Conservation (phyloP, 2,797 vertebrate genomes). For the Aeoliscus strigatus region DNA sequence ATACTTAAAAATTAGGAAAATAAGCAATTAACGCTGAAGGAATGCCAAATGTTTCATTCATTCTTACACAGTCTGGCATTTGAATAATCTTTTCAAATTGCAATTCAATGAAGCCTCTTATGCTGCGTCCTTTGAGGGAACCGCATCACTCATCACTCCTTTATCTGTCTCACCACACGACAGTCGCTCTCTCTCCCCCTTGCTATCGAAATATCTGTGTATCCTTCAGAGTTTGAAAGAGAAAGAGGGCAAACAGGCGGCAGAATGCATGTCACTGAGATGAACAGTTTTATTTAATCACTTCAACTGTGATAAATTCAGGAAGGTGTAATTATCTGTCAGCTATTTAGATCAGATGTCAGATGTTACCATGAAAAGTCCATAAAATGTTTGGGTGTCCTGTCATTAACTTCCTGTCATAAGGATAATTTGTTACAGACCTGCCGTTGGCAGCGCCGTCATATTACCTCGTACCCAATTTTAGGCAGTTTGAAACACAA, state of each 20-base stretch:
- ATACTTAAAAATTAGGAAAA: conserved; percentile 25
- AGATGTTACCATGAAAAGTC: conserved; percentile 7
- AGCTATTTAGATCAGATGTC: conserved; percentile 17
- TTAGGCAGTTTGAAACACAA: conserved; percentile 12
- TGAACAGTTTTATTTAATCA: conserved; percentile 25
- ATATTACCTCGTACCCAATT: conserved; percentile 11
- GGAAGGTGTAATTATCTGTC: conserved; percentile 20
- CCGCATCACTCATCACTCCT: conserved; percentile 44
- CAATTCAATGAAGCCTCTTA: conserved; percentile 49
- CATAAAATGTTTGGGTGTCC: conserved; percentile 24
- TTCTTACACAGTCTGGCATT: conserved; percentile 36
- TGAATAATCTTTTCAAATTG: conserved; percentile 56
- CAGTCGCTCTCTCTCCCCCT: conserved; percentile 15
- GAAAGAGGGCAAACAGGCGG: conserved; percentile 11
- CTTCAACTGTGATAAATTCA: conserved; percentile 20
- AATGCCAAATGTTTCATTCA: conserved; percentile 27
- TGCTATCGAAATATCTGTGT: conserved; percentile 16
- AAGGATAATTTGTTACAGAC: conserved; percentile 30
- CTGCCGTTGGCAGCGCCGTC: conserved; percentile 12
- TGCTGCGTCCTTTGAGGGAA: conserved; percentile 38
- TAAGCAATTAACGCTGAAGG: conserved; percentile 29
- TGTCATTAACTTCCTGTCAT: conserved; percentile 22
- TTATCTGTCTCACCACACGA: conserved; percentile 37
- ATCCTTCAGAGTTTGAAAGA: conserved; percentile 14
- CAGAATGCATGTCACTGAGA: conserved; percentile 24